A percentile compares a stretch with the other conserved stretches of the same genome.
Conservation (phyloP, 2,888 invertebrate genomes). For the Exephanes ischioxanthus region DNA sequence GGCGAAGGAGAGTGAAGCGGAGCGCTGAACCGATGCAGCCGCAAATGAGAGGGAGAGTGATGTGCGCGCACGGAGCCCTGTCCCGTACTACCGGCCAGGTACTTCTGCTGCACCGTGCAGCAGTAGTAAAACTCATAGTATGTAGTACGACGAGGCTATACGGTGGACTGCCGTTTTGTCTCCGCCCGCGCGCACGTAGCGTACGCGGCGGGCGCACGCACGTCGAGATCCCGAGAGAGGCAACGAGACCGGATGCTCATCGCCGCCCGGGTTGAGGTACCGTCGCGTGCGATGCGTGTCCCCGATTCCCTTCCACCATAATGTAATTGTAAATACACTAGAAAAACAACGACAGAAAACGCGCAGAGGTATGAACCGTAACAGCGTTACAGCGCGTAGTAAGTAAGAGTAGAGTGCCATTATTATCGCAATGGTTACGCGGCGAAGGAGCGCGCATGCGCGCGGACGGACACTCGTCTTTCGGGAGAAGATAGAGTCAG, state of each 20-base stretch:
- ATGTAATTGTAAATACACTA: constrained; percentile 47
- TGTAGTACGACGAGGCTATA: constrained; percentile 42
- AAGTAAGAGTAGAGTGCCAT: not conserved
- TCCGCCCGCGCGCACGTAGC: constrained; percentile 36
- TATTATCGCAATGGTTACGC: constrained; percentile 25
- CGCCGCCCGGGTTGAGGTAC: constrained; percentile 60
- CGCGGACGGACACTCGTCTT: not conserved
- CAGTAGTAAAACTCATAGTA: constrained; percentile 37
- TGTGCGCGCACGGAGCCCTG: constrained; percentile 69
- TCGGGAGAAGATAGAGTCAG: constrained; percentile 5
- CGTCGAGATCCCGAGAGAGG: constrained; percentile 61
- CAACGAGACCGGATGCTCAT: constrained; percentile 69
- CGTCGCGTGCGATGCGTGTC: constrained; percentile 67
- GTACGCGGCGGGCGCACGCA: constrained; percentile 36
- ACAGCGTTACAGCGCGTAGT: not conserved
- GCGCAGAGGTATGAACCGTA: constrained; percentile 20
- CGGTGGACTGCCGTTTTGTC: constrained; percentile 52
- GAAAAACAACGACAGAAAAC: constrained; percentile 32
- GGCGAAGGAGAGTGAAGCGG: constrained; percentile 5
- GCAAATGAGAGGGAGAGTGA: constrained; percentile 40
- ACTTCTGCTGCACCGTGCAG: constrained; percentile 68
- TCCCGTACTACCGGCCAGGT: constrained; percentile 74
- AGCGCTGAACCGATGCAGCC: constrained; percentile 2
- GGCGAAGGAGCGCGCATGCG: constrained; percentile 9
- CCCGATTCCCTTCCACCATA: constrained; percentile 42